Conservation (phyloP, 2,113 vertebrate species). For the Xyliphius kryptos region DNA sequence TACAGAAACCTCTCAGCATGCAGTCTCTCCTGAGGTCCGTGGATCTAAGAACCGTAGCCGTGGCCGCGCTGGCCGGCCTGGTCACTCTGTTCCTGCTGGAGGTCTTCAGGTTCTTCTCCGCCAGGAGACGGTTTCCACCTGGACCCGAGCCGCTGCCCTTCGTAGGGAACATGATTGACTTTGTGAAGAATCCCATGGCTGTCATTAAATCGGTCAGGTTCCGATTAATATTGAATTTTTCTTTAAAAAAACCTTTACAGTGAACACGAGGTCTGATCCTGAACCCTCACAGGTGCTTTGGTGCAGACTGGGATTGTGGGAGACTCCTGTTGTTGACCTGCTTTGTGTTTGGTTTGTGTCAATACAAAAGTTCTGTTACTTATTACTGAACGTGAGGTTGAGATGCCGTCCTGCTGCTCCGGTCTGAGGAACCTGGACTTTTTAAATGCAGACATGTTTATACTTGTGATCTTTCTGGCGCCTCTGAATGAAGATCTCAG, state of each 20-base stretch:
- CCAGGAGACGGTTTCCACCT: conserved; percentile 23
- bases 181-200: conserved; percentile 19
- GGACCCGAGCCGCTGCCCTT: conserved; percentile 38
- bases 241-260: not conserved
- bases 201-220: conserved; percentile 22
- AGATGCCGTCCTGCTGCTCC: no score
- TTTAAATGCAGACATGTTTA: not conserved
- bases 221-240: not conserved
- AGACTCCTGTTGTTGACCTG: no score
- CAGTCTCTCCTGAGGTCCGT: conserved; percentile 13
- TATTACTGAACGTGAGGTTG: no score
- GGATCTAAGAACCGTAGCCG: conserved; percentile 4
- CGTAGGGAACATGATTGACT: conserved; percentile 23
- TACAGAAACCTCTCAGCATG: conserved; percentile 25
- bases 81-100: conserved; percentile 32
- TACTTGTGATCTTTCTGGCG: no score
- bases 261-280: no score
- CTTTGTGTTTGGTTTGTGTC: no score
- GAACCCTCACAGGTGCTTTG: no score
- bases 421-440: no score
- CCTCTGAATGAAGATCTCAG: no score
- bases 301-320: no score
- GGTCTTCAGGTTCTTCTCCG: conserved; percentile 26
- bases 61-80: conserved; percentile 9
- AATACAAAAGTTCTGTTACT: no score